Evolutionary conservation across 1,140 invertebrate species (phyloP), one percentile per base, ranked within the genome.

Genomic region (Ceratosolen fusciceps): DNA sequence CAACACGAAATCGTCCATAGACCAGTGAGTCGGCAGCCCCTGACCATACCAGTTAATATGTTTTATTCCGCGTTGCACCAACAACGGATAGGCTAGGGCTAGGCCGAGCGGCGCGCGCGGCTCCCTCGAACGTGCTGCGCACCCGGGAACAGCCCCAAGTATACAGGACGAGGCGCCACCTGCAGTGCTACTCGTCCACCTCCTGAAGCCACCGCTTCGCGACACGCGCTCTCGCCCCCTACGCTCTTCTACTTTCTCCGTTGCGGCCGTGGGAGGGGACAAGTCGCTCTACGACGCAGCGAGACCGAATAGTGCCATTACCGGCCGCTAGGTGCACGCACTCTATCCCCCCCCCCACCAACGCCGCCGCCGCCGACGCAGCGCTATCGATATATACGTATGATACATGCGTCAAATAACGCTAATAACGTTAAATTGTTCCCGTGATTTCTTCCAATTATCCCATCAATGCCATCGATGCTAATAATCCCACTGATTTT

Each of bases 1-100:
- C n/a, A 47, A 16, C 16, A 24, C 60, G 29, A 76, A 21, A 47
- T 49, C 74, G 21, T 76, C 74, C 74, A 78, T 62, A 52, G 24
- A 37, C 62, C 52, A 52, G 62, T 65, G 37, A 52, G 65, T 60
- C 62, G 74, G 39, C 14, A n/a, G 56, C 29, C 26, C 5, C 21
- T 19, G 12, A 21, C 3, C 49, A 52, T 52, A 14, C 49, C 49
- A 52, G 3, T 52, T 14, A 21, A 4, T 19, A 19, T 5, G 3
- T n/a, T n/a, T 37, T 1, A 65, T 34, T 60, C 12, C 10, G 49
- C 60, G 0, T 31, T 60, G 31, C 31, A 31, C 31, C 34, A 65
- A n/a, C 31, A 19, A 0, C 14, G 19, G 60, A 5, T 21, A 65
- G 16, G 31, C 60, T 37, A 14, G 10, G 49, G 49, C 3, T 26